Base-by-base conservation (phyloP, 1,140 invertebrate genomes). In the Drosophila prosaltans region DNA sequence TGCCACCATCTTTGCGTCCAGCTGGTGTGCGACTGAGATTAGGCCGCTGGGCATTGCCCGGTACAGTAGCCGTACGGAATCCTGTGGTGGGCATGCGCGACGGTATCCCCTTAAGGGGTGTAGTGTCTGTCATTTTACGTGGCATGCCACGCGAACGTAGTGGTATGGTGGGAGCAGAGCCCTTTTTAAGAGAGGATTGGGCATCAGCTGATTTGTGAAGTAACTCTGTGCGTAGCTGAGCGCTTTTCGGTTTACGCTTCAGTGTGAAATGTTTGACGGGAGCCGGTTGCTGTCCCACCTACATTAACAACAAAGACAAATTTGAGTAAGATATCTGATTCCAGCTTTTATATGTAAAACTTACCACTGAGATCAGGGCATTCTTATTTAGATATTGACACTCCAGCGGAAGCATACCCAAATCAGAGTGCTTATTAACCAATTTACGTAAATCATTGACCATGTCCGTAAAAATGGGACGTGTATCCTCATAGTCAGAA, bases 331-430 rank as follows among this genome's bases (percentile, higher is more conserved):
- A 41, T 21, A 3, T 30, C 26, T 0, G 21, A 1, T 3, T 7
- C 6, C 9, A 24, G n/a, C 0, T 21, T 24, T 2, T 2, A 30
- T 76, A 2, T 11, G 21, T 1, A 10, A 0, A 0, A 86, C 96
- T 95, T 89, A 97, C 97, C 61, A 98, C 95, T 78, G 97, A 97
- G 45, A 95, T 94, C 79, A 99, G 94, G 41, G 98, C 97, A 93
- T 96, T 96, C 93, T 98, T 98, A 93, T 99, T 99, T 51, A 99
- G 94, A 94, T 98, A 99, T 91, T 98, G 96, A 94, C 98, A 99
- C 93, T 99, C 98, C 83, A 99, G 94, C 2, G 98, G 98, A 81
- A 99, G 93, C 94, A 99, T 96, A 74, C 95, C 95, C 40, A 96
- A 94, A 91, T 98, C 97, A 80, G 95, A 95, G 92, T 97, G 96